Percentiles rank a stretch among this genome's conserved stretches.
Conservation (phyloP, 2,113 vertebrate genomes). For the Sander lucioperca region DNA sequence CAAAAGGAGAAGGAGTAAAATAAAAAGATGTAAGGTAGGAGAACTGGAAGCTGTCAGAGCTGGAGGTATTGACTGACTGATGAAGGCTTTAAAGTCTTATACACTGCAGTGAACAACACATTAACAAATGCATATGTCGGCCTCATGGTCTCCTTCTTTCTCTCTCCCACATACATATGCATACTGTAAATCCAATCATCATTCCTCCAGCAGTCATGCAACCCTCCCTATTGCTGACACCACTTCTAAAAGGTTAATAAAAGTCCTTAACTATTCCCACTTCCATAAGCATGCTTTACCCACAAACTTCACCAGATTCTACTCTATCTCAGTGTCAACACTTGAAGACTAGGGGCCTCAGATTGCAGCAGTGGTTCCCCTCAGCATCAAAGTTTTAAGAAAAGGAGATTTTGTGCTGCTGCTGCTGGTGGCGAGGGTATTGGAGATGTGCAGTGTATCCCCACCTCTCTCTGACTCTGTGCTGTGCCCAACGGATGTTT, state of each 20-base stretch:
- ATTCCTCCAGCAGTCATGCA: not conserved
- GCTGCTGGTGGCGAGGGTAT: conserved; percentile 32
- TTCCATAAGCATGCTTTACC: conserved; percentile 12
- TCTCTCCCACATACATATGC: not conserved
- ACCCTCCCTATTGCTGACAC: conserved; percentile 2
- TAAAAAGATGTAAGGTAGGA: conserved; percentile 7
- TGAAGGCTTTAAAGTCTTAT: conserved; percentile 16
- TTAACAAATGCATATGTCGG: conserved; percentile 27
- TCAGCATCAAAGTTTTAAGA: not conserved
- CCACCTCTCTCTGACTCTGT: conserved; percentile 20
- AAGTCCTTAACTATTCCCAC: conserved; percentile 1
- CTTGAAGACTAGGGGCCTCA: conserved; percentile 2
- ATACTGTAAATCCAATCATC: not conserved
- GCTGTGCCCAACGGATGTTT: conserved; percentile 70
- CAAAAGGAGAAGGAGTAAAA: conserved; percentile 25
- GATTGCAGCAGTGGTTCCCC: conserved; percentile 1
- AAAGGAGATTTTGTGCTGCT: conserved; percentile 7
- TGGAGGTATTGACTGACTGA: conserved; percentile 33
- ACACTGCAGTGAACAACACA: conserved; percentile 15
- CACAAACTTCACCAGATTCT: conserved; percentile 21
- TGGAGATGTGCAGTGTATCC: not conserved
- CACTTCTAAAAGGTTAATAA: not conserved
- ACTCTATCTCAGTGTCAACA: conserved; percentile 33
- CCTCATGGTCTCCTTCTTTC: not conserved
- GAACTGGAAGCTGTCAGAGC: conserved; percentile 34